Evolutionary conservation across 1,140 invertebrate genomes (phyloP), one percentile per base, ranked within the genome.

Genomic region (Monochamus saltuarius): DNA sequence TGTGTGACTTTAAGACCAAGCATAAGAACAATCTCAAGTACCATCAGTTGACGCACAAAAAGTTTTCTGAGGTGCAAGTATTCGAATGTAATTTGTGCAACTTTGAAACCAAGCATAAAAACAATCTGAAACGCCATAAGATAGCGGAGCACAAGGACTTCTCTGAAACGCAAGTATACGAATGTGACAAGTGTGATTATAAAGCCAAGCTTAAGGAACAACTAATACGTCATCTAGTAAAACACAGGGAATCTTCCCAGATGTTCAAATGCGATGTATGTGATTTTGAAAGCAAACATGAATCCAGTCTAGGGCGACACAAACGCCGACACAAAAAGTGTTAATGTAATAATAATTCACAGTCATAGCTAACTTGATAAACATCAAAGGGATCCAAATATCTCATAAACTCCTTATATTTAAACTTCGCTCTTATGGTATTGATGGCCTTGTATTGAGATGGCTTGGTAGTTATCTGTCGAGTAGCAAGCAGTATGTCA

Each of bases 81-180:
- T 29, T 53, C n/a, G 57, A 54, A 13, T 62, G 61, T 38, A 55
- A 62, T 47, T 6, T 3, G 56, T 62, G 60, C 39, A 47, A 54
- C 4, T 62, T 62, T 38, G 43, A 62, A 50, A 62, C 60, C 7
- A 54, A 62, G n/a, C 56, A 55, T 36, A 62, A 62, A 50, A 55
- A 57, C 7, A 57, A 62, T 19, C 53, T 62, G 56, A 56, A 58
- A 11, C 55, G 53, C 40, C 61, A 62, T 19, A 55, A 50, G 13
- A 54, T 62, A 56, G 50, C 58, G 1, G n/a, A n/a, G n/a, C 61
- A 62, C 36, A 62, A 62, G 16, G 58, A 46, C 19, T 47, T 53
- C 13, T 50, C 57, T 17, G 61, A 62, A 16, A 40, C 58, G 39
- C 19, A 55, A 6, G 49, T 62, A 56, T 29, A 55, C n/a, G 57